Conservation (phyloP, 2,113 vertebrate species). For the Petrocephalus zakoni region DNA sequence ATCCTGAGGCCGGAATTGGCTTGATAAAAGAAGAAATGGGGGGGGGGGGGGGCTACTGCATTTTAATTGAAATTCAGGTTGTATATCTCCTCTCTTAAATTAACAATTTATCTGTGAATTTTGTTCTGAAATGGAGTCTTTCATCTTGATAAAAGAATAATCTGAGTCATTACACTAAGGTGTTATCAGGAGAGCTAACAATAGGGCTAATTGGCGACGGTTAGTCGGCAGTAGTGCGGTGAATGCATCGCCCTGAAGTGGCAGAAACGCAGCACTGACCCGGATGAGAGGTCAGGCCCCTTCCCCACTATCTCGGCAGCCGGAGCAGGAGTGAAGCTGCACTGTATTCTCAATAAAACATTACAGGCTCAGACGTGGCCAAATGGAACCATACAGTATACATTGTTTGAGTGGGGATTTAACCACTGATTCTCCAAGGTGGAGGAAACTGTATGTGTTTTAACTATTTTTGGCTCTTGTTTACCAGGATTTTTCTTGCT, state of each 20-base stretch:
- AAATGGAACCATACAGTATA: neutral
- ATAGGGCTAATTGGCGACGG: conserved; percentile 64
- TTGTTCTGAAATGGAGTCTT: conserved; percentile 64
- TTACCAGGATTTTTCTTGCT: neutral
- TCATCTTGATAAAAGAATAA: conserved; percentile 72
- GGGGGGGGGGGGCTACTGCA: conserved; percentile 57
- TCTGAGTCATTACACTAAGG: conserved; percentile 66
- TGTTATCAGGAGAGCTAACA: conserved; percentile 65
- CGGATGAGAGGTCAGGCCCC: conserved; percentile 26
- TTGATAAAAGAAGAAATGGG: conserved; percentile 60
- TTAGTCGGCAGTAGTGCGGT: conserved; percentile 54
- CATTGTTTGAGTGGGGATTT: neutral
- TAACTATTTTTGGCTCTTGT: neutral
- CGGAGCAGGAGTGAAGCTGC: too few species aligned
- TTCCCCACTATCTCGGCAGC: neutral
- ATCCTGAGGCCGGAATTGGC: conserved; percentile 57
- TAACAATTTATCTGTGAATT: conserved; percentile 54
- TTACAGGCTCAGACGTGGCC: neutral
- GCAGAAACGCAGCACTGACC: conserved; percentile 24
- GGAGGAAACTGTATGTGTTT: neutral
- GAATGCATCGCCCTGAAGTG: conserved; percentile 41
- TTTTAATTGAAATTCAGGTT: conserved; percentile 68
- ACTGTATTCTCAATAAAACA: neutral
- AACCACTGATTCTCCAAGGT: neutral
- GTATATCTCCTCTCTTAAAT: conserved; percentile 61